Evolutionary conservation across 2,797 vertebrate genomes (phyloP).

Genomic region (Pseudochirops cupreus): DNA sequence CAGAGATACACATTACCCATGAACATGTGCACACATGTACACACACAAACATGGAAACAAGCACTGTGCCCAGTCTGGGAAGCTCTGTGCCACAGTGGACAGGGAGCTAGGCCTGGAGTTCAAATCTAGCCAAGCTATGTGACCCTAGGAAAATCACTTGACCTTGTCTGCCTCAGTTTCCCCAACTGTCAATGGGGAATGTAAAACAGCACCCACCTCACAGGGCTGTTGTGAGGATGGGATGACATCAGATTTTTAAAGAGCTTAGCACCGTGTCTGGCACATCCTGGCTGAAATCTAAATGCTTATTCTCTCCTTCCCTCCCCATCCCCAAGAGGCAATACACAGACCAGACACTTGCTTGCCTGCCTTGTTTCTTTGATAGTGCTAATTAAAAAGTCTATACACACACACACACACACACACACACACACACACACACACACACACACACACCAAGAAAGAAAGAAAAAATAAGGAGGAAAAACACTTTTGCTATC

Average conservation of each 20-base stretch:
- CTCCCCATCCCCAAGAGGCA: slow-evolving; percentile 13
- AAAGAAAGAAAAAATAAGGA: background rate
- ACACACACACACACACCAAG: background rate
- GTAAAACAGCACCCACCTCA: too few species aligned
- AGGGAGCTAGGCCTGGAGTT: too few species aligned
- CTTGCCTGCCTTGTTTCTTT: slow-evolving; percentile 63
- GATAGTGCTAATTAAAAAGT: slow-evolving; percentile 76
- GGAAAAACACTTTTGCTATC: slow-evolving; percentile 69
- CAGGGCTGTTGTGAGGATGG: too few species aligned
- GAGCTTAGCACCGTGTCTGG: too few species aligned
- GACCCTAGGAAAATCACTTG: too few species aligned
- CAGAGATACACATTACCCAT: too few species aligned
- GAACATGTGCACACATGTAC: background rate
- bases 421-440: background rate
- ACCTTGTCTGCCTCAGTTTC: too few species aligned
- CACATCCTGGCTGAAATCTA: too few species aligned
- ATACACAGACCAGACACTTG: slow-evolving; percentile 21
- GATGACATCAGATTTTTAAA: too few species aligned
- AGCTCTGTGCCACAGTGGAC: background rate
- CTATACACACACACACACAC: slow-evolving; percentile 28
- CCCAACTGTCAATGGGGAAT: too few species aligned
- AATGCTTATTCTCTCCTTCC: background rate
- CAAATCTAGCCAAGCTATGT: too few species aligned
- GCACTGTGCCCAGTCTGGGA: background rate
- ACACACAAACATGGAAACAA: background rate